phyloP scores from a whole-genome alignment of 2,113 vertebrate genomes.

The Helogale parvula region DNA sequence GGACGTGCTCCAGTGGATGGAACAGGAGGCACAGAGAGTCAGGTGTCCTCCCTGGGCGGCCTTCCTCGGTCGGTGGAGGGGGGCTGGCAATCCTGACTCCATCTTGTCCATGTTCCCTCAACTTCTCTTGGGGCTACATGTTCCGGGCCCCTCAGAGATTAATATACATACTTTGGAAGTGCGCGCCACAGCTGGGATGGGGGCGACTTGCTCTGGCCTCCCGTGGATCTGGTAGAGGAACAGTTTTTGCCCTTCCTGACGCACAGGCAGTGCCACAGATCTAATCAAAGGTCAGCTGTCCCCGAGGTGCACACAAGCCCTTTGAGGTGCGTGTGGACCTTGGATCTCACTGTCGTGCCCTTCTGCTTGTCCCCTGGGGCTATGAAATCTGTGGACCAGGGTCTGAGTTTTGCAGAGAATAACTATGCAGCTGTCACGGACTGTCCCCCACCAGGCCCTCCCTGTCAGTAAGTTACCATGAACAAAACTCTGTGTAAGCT shows the following conservation, averaged over 20 bases:
- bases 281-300: neutral
- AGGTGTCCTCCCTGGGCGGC: neutral
- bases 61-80: neutral
- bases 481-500: neutral
- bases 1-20: fast-evolving
- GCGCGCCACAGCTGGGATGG: neutral
- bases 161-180: neutral
- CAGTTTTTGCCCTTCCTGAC: neutral
- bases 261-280: neutral
- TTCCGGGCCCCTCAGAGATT: neutral
- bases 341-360: neutral
- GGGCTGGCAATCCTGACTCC: neutral
- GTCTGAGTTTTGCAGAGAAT: neutral
- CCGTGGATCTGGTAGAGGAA: neutral
- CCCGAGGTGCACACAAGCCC: neutral
- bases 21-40: neutral
- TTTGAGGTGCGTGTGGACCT: neutral
- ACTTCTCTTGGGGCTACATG: neutral
- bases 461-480: neutral
- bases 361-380: neutral
- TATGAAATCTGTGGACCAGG: neutral
- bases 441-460: neutral
- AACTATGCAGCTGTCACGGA: neutral
- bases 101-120: neutral
- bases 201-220: neutral